Percentiles rank a stretch among this genome's conserved stretches.
phyloP scores from a whole-genome alignment of 2,888 invertebrate species.

The Cantharis flavilabris region DNA sequence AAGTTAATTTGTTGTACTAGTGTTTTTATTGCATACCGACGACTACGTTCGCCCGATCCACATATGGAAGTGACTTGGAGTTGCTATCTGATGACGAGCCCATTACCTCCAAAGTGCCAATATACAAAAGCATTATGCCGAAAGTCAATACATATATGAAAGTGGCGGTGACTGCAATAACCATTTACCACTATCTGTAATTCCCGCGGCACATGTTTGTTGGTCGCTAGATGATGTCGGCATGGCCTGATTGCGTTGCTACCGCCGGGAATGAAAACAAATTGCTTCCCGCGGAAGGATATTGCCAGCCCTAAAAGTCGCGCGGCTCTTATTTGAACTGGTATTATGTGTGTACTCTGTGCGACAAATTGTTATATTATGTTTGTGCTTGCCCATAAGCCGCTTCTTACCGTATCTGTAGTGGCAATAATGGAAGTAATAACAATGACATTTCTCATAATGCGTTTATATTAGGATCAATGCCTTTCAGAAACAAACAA shows the following conservation, averaged over 20 bases:
- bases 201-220: slow-evolving; percentile 52
- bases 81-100: slow-evolving; percentile 43
- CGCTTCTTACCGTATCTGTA: slow-evolving; percentile 36
- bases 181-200: slow-evolving; percentile 54
- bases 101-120: slow-evolving; percentile 53
- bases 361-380: slow-evolving; percentile 43
- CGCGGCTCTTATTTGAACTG: slow-evolving; percentile 43
- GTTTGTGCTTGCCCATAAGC: slow-evolving; percentile 31
- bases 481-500: background rate
- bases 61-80: slow-evolving; percentile 40
- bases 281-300: slow-evolving; percentile 54
- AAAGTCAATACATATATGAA: slow-evolving; percentile 52
- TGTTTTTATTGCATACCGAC: slow-evolving; percentile 49
- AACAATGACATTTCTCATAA: slow-evolving; percentile 28
- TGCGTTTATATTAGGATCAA: slow-evolving; percentile 1
- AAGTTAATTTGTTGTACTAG: slow-evolving; percentile 51
- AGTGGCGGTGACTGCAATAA: slow-evolving; percentile 49
- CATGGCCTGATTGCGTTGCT: slow-evolving; percentile 45
- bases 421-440: slow-evolving; percentile 32
- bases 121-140: slow-evolving; percentile 53
- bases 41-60: slow-evolving; percentile 31
- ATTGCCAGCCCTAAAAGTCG: slow-evolving; percentile 50
- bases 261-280: slow-evolving; percentile 52
- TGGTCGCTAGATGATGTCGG: slow-evolving; percentile 50
- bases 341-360: slow-evolving; percentile 43